Base-by-base conservation (phyloP, 2,888 invertebrate genomes). In the Pemphredon lugubris region DNA sequence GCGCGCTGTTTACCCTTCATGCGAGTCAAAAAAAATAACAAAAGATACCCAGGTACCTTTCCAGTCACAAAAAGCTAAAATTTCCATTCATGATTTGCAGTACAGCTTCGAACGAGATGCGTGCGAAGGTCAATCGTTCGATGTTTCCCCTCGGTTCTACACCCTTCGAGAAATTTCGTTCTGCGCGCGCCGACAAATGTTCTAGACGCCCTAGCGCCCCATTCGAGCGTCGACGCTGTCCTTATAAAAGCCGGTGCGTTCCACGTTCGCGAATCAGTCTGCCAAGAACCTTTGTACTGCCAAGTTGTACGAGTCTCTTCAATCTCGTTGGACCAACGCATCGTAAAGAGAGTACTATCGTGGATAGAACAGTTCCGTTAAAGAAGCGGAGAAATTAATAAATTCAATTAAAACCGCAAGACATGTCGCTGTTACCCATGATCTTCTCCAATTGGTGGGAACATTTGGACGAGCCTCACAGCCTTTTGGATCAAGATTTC, bases 401-500 rank as follows among this genome's bases (percentile, higher is more conserved):
- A n/a, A n/a, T n/a, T n/a, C n/a, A n/a, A n/a, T n/a, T n/a, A n/a
- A n/a, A n/a, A n/a, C n/a, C n/a, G n/a, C n/a, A n/a, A n/a, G 75
- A 92, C 92, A 95, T 96, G 95, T 95, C 95, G 87, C 91, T 95
- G 89, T 94, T 95, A 79, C 96, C 96, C 73, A 91, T 95, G 90
- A 91, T 95, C 90, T 95, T 95, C 91, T 95, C 95, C 74, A 95
- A 96, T 88, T 95, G 95, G 95, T 96, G 95, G 95, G 95, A 95
- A 86, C 95, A 95, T 85, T 92, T 93, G 88, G 94, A 92, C 40
- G 92, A 94, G 73, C 94, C 95, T n/a, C 94, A 94, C 51, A 92
- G 95, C 40, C 92, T 96, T 45, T 85, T 95, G 75, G 95, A 96
- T 90, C 96, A 96, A 90, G 94, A 95, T 86, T 96, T 96, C 85